Evolutionary conservation across 2,888 invertebrate species (phyloP).

Genomic region (Macrophya alboannulata): DNA sequence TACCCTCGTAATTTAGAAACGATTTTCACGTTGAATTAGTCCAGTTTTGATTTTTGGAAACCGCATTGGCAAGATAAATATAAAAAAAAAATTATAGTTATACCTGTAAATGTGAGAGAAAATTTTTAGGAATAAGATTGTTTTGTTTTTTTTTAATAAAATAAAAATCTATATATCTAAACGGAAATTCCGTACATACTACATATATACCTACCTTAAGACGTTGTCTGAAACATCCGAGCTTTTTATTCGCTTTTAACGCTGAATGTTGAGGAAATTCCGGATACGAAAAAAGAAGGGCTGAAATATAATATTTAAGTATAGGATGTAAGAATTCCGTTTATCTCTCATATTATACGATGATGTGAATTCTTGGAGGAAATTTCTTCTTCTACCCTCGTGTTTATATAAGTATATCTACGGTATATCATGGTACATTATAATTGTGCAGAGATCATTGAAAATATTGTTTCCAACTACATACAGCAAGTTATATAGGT

Average conservation of each 20-base stretch:
- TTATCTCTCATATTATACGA: neutral
- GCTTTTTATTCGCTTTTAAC: neutral
- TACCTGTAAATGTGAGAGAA: neutral
- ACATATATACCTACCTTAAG: neutral
- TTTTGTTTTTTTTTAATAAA: neutral
- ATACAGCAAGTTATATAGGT: too few relatives aligned
- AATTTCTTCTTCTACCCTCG: neutral
- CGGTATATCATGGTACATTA: neutral
- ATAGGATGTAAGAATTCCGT: neutral
- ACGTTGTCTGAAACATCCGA: neutral
- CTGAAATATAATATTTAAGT: slow-evolving; percentile 11
- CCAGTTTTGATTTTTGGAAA: neutral
- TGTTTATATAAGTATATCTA: neutral
- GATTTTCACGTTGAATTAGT: neutral
- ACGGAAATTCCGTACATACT: neutral
- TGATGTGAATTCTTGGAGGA: neutral
- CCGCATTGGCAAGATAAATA: neutral
- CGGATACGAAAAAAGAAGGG: neutral
- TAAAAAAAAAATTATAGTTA: neutral
- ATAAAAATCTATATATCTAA: neutral
- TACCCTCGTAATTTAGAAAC: neutral
- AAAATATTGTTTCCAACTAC: too few relatives aligned
- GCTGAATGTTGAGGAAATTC: neutral
- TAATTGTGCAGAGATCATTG: neutral
- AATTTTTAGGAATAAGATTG: neutral